Evolutionary conservation across 2,888 invertebrate genomes (phyloP).

Genomic region (Meliscaeva auricollis): DNA sequence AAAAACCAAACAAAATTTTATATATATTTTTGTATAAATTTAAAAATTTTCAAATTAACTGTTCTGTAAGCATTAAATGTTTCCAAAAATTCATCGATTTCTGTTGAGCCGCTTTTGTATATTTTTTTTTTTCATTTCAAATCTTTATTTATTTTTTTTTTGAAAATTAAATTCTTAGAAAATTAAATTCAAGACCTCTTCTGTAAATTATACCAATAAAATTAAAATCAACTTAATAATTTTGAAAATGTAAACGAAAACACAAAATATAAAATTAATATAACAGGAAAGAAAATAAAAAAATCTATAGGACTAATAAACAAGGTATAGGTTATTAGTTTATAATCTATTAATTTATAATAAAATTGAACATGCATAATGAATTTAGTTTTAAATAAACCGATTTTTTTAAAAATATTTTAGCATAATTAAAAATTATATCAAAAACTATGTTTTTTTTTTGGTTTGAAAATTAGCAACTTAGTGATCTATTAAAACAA

Average conservation of each 20-base stretch:
- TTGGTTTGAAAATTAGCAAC: conserved; percentile 45
- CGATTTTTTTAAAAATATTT: conserved; percentile 21
- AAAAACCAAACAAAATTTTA: conserved; percentile 62
- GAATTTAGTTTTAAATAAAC: conserved; percentile 34
- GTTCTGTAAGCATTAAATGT: conserved; percentile 66
- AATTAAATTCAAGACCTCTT: conserved; percentile 78
- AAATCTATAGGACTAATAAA: conserved; percentile 46
- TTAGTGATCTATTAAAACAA: conserved; percentile 49
- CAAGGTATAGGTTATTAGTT: conserved; percentile 33
- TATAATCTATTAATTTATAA: conserved; percentile 2
- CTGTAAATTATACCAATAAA: conserved; percentile 80
- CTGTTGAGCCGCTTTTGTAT: conserved; percentile 79
- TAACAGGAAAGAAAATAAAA: conserved; percentile 31
- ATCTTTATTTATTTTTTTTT: conserved; percentile 41
- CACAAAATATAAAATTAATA: conserved; percentile 17
- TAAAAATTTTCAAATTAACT: conserved; percentile 58
- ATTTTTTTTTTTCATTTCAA: too few relatives aligned
- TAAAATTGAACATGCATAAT: conserved; percentile 58
- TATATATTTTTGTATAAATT: conserved; percentile 53
- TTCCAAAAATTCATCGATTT: conserved; percentile 81
- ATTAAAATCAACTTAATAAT: conserved; percentile 40
- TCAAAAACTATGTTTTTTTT: not conserved
- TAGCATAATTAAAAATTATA: conserved; percentile 21
- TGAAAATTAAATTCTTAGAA: conserved; percentile 41
- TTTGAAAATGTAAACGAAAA: conserved; percentile 31